Percentiles rank a stretch among this genome's conserved stretches.
Conservation (phyloP, 2,797 vertebrate species). For the Protosalanx chinensis region DNA sequence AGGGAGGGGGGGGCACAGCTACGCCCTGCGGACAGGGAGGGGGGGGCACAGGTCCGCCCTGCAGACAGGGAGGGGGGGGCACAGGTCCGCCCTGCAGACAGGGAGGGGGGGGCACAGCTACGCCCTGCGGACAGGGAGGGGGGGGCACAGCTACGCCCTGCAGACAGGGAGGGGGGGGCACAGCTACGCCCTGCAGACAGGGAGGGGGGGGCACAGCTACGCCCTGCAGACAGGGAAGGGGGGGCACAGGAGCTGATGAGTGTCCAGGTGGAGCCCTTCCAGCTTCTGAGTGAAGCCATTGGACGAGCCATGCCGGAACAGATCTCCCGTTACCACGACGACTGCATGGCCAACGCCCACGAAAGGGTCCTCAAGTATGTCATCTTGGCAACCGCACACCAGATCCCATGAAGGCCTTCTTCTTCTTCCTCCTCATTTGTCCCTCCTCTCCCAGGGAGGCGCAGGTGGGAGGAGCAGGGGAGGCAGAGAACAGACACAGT, state of each 20-base stretch:
- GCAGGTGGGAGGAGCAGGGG: conserved; percentile 66
- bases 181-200: too few relatives aligned
- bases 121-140: not conserved
- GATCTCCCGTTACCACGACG: conserved; percentile 81
- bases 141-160: conserved; percentile 62
- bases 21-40: not conserved
- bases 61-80: conserved; percentile 35
- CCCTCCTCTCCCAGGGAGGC: not conserved
- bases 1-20: conserved; percentile 62
- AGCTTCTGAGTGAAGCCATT: conserved; percentile 85
- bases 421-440: not conserved
- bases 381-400: not conserved
- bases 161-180: not conserved
- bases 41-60: conserved; percentile 62
- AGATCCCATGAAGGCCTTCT: not conserved
- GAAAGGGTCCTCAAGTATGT: conserved; percentile 84
- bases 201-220: conserved; percentile 20
- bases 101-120: conserved; percentile 62
- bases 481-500: conserved; percentile 79
- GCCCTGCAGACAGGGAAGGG: conserved; percentile 10
- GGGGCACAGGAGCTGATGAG: not conserved
- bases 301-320: conserved; percentile 87
- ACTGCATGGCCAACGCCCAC: conserved; percentile 80
- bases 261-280: conserved; percentile 62
- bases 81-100: conserved; percentile 55